Evolutionary conservation across 2,113 vertebrate genomes (phyloP).

Genomic region (Perca fluviatilis): DNA sequence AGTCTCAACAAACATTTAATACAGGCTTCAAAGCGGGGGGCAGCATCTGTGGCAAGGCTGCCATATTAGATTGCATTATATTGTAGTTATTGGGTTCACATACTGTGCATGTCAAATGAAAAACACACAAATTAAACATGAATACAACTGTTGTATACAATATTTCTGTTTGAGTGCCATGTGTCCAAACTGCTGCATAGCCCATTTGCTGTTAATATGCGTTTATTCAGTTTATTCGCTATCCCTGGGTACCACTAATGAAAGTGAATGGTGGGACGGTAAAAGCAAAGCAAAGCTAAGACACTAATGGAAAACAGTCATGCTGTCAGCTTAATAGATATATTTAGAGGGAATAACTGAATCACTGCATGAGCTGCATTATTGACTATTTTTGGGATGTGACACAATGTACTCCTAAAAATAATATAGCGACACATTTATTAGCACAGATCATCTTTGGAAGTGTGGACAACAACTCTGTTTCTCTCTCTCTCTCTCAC

Average conservation of each 20-base stretch:
- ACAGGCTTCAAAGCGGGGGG: neutral
- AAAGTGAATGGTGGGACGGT: neutral
- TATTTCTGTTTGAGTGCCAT: neutral
- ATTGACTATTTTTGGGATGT: conserved; percentile 72
- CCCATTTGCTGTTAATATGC: neutral
- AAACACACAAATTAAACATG: neutral
- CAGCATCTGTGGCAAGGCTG: neutral
- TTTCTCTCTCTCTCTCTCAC: conserved; percentile 19
- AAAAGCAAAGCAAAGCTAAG: neutral
- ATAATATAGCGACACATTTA: conserved; percentile 66
- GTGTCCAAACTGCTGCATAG: neutral
- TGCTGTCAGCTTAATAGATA: conserved; percentile 54
- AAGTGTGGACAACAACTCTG: conserved; percentile 54
- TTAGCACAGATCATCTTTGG: conserved; percentile 57
- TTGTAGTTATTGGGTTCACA: neutral
- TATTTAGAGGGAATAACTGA: conserved; percentile 73
- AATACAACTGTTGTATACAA: neutral
- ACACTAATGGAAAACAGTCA: conserved; percentile 29
- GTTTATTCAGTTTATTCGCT: neutral
- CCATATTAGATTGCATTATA: neutral
- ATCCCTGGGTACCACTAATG: neutral
- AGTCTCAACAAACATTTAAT: neutral
- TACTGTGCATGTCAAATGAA: neutral
- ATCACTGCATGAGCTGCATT: conserved; percentile 63
- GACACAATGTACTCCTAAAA: conserved; percentile 73